phyloP scores from a whole-genome alignment of 2,797 vertebrate genomes.

The Ficedula albicollis region DNA sequence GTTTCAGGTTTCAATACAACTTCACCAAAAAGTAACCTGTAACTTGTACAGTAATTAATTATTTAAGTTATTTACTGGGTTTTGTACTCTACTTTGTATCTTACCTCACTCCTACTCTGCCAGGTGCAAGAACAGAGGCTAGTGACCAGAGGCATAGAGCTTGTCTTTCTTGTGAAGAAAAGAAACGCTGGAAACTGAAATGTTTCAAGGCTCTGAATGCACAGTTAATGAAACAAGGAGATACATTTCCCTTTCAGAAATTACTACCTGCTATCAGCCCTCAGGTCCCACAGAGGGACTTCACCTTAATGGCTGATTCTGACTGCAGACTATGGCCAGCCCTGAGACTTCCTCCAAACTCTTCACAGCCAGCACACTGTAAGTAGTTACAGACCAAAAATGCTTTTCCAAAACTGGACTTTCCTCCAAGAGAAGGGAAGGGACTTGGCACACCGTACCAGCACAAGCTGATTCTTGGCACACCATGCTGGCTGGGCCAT shows the following conservation, averaged over 20 bases:
- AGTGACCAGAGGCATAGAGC: not conserved
- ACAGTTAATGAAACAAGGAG: not conserved
- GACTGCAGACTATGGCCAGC: no score
- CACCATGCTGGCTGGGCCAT: fast-evolving
- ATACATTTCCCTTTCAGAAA: not conserved
- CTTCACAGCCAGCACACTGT: not conserved
- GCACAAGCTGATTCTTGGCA: no score
- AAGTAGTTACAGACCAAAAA: not conserved
- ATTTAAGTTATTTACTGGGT: not conserved
- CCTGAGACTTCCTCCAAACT: fast-evolving
- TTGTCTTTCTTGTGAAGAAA: not conserved
- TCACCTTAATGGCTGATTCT: fast-evolving
- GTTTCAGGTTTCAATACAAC: not conserved
- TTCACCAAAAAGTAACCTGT: not conserved
- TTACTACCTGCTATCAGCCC: not conserved
- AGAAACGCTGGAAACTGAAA: not conserved
- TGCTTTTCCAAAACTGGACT: not conserved
- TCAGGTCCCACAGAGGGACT: not conserved
- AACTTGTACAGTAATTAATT: not conserved
- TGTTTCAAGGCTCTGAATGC: not conserved
- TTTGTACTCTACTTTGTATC: not conserved
- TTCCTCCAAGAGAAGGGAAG: not conserved
- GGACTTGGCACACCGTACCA: fast-evolving
- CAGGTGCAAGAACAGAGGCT: not conserved
- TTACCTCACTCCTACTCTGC: not conserved